Base-by-base conservation (phyloP, 1,140 invertebrate genomes). In the Macrosteles quadrilineatus region DNA sequence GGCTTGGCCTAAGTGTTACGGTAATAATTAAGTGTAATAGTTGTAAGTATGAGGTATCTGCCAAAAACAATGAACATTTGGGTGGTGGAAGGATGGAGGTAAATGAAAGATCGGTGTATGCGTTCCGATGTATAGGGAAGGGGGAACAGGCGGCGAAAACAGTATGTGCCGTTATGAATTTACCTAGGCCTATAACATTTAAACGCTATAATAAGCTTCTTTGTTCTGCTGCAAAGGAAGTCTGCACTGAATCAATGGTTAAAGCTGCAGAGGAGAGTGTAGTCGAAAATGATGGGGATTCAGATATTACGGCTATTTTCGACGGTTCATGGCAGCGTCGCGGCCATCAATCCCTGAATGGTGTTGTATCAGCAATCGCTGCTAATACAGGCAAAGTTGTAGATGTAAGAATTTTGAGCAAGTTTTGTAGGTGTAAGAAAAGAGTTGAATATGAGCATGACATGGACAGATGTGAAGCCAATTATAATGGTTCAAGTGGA, bases 401-500 rank as follows among this genome's bases (percentile, higher is more conserved):
- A 14, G 72, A 73, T 69, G 31, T 69, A 2, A 50, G 21, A n/a
- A 45, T 69, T 1, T 36, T 65, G 14, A 55, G 12, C 11, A 73
- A 73, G 47, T 50, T 50, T 59, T 59, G 55, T 27, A 31, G 27
- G 27, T 59, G 55, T n/a, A 59, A 59, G 27, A 11, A 72, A 31
- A 69, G 67, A 59, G 4, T 36, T 6, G 14, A 36, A 36, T 6
- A 36, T 36, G 32, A 36, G 32, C 32, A 36, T 36, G 32, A 36
- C 4, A 36, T 14, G n/a, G n/a, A n/a, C 32, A 6, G 4, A 57
- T 76, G 75, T 67, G n/a, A 47, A n/a, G 71, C 50, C n/a, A 75
- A 76, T 69, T 71, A 70, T 55, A 17, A 21, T 63, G 73, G 72
- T 47, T 68, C 62, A 59, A 73, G 72, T 72, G 75, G 69, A 32